Evolutionary conservation across 2,797 vertebrate genomes (phyloP).

Genomic region (Lagodon rhomboides): DNA sequence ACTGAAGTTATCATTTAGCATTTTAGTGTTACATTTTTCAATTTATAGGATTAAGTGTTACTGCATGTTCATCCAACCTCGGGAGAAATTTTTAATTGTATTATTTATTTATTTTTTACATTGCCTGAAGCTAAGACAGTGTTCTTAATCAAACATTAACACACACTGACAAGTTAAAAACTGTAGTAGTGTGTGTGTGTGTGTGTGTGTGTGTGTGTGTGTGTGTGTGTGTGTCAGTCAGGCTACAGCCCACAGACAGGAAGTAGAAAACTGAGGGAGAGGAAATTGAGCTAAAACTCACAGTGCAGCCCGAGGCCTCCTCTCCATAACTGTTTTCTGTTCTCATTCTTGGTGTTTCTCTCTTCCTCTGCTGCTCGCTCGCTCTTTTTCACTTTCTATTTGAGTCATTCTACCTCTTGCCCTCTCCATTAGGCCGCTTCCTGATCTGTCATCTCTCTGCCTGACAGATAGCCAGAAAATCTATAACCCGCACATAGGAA

Average conservation of each 20-base stretch:
- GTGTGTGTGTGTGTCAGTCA: slow-evolving; percentile 17
- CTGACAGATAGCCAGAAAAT: slow-evolving; percentile 19
- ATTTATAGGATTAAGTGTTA: not conserved
- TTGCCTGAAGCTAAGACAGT: not conserved
- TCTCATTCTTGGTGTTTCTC: slow-evolving; percentile 1
- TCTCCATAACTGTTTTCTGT: not conserved
- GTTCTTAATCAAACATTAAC: not conserved
- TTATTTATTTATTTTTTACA: not conserved
- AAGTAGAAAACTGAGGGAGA: slow-evolving; percentile 36
- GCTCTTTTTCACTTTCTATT: slow-evolving; percentile 16
- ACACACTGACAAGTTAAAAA: not conserved
- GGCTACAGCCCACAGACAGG: slow-evolving; percentile 24
- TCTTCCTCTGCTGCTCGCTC: not conserved
- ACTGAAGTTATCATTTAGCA: not conserved
- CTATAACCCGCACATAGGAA: not conserved
- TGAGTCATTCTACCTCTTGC: slow-evolving; percentile 6
- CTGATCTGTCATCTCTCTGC: slow-evolving; percentile 1
- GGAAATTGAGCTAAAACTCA: slow-evolving; percentile 48
- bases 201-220: slow-evolving; percentile 6
- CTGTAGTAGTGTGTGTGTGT: not conserved
- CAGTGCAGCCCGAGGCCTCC: slow-evolving; percentile 7
- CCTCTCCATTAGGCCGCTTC: slow-evolving; percentile 1
- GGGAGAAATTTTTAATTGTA: not conserved
- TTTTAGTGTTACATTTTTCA: too few relatives aligned
- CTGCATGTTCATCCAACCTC: not conserved